Evolutionary conservation across 2,797 vertebrate genomes (phyloP).

Genomic region (Scolopax rusticola): DNA sequence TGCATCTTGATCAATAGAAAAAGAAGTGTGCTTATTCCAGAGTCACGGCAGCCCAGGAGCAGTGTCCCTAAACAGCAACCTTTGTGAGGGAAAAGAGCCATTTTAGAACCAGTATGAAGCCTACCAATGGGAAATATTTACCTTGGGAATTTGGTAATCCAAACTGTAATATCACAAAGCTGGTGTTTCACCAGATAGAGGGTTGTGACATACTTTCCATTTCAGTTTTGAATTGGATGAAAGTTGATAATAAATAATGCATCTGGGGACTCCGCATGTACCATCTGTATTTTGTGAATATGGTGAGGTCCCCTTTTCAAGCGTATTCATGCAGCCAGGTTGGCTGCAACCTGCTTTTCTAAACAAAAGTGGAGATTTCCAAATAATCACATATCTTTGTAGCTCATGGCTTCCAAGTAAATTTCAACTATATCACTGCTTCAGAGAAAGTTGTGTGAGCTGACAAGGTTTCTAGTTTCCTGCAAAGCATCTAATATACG

Average conservation of each 20-base stretch:
- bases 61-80: not conserved
- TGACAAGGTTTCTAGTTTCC: not conserved
- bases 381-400: not conserved
- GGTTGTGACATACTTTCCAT: not conserved
- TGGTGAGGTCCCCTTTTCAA: not conserved
- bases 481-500: not conserved
- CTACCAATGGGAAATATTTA: not conserved
- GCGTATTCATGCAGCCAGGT: accelerated
- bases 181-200: not conserved
- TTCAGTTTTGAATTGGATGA: not conserved
- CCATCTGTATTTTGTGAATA: not conserved
- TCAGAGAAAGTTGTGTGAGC: not conserved
- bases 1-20: not conserved
- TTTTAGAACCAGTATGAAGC: not conserved
- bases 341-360: not conserved
- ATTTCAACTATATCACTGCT: not conserved
- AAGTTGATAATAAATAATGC: slow-evolving; percentile 26
- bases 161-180: not conserved
- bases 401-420: not conserved
- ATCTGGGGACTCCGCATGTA: not conserved
- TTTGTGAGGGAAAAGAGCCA: not conserved
- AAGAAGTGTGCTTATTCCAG: not conserved
- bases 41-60: not conserved
- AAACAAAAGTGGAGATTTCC: not conserved
- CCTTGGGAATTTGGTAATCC: not conserved